A percentile compares a stretch with the other conserved stretches of the same genome.
Conservation (phyloP, 1,140 invertebrate genomes). For the Ptiloglossa arizonensis region DNA sequence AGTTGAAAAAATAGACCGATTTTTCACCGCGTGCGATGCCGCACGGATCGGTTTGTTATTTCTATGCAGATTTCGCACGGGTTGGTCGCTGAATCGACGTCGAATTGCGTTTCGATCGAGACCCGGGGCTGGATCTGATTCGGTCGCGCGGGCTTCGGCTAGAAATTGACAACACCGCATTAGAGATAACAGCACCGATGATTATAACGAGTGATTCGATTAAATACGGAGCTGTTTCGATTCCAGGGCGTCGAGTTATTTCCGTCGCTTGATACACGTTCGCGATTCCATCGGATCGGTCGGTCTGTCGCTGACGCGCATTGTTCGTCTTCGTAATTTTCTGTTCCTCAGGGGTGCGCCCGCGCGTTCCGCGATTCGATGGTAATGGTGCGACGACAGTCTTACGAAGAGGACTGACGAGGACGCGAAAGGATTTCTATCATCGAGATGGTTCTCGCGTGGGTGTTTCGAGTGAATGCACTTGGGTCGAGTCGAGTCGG, state of each 20-base stretch:
- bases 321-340: conserved; percentile 44
- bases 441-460: conserved; percentile 45
- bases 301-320: neutral
- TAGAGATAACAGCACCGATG: conserved; percentile 5
- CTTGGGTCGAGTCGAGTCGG: neutral
- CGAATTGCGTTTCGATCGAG: conserved; percentile 29
- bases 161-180: conserved; percentile 32
- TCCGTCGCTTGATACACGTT: too few relatives aligned
- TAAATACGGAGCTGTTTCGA: too few relatives aligned
- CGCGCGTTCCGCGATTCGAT: conserved; percentile 34
- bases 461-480: conserved; percentile 41
- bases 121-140: conserved; percentile 7
- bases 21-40: neutral
- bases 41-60: conserved; percentile 24
- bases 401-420: conserved; percentile 21
- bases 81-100: neutral
- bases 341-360: conserved; percentile 29
- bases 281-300: neutral
- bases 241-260: too few relatives aligned
- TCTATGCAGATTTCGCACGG: conserved; percentile 17
- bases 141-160: neutral
- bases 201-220: conserved; percentile 40
- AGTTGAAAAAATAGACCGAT: conserved; percentile 32
- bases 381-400: conserved; percentile 37
- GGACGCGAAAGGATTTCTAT: conserved; percentile 34